These are phyloP conservation scores for Pterois miles DNA, from an alignment of 2,797 vertebrate genomes.

Conservation along the genomic window DNA sequence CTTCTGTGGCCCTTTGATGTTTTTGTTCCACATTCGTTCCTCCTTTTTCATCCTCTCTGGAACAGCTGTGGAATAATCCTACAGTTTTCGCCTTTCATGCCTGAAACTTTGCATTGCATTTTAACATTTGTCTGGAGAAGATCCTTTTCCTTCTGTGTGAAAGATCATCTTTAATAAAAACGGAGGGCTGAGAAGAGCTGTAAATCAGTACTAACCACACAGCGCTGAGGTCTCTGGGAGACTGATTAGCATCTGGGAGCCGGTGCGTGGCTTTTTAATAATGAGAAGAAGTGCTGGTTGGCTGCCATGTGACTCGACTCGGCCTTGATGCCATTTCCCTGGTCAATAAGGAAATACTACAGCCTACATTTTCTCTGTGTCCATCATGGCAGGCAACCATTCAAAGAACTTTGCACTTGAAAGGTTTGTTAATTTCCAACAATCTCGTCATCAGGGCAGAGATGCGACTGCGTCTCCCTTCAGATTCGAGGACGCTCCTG, in stretches of 20 bases:
- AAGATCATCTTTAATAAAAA: slow-evolving; percentile 98
- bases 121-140: slow-evolving; percentile 95
- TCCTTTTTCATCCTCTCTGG: slow-evolving; percentile 84
- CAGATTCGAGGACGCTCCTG: slow-evolving; percentile 13
- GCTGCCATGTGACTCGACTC: slow-evolving; percentile 79
- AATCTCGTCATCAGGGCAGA: slow-evolving; percentile 77
- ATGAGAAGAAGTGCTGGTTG: slow-evolving; percentile 90
- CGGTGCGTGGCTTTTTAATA: slow-evolving; percentile 86
- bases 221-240: slow-evolving; percentile 93
- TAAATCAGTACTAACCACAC: slow-evolving; percentile 93
- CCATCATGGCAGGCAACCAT: slow-evolving; percentile 78
- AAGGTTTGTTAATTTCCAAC: slow-evolving; percentile 88
- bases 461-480: slow-evolving; percentile 39
- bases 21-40: slow-evolving; percentile 88
- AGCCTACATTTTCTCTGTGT: slow-evolving; percentile 79
- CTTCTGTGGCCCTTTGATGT: slow-evolving; percentile 90
- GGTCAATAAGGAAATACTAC: slow-evolving; percentile 89
- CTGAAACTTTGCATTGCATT: slow-evolving; percentile 95
- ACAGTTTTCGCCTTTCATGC: slow-evolving; percentile 90
- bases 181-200: slow-evolving; percentile 86
- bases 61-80: slow-evolving; percentile 89
- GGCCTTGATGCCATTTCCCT: slow-evolving; percentile 92
- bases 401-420: slow-evolving; percentile 82
- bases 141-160: slow-evolving; percentile 86
- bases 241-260: slow-evolving; percentile 96